Percentiles rank a stretch among this genome's conserved stretches.
Evolutionary conservation across 35 echinoderm and acorn worm genomes (phyloP).

Genomic region (Heliocidaris tuberculata): DNA sequence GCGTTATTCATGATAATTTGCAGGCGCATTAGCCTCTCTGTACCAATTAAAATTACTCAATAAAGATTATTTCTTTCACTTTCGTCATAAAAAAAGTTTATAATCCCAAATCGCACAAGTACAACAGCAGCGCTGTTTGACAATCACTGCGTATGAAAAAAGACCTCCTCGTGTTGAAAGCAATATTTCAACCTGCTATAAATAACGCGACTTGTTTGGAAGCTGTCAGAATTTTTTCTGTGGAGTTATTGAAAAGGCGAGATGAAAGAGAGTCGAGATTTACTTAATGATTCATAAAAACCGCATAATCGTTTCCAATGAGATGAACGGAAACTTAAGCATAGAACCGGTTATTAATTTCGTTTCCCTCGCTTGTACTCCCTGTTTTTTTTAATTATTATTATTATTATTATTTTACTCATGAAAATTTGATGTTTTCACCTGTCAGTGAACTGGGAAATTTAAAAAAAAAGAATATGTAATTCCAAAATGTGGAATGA

Average conservation of each 20-base stretch:
- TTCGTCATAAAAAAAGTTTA: neutral
- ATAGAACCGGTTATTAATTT: slow-evolving; percentile 1
- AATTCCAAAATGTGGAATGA: neutral
- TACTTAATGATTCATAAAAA: slow-evolving; percentile 45
- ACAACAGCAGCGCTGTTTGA: neutral
- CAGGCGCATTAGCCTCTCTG: neutral
- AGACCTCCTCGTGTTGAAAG: neutral
- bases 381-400: neutral
- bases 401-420: no score
- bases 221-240: neutral
- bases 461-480: neutral
- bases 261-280: neutral
- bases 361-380: neutral
- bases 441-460: slow-evolving; percentile 25
- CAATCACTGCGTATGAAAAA: neutral
- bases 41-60: neutral
- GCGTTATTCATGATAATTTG: neutral
- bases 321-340: neutral
- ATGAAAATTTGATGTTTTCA: neutral
- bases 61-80: slow-evolving; percentile 5
- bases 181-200: neutral
- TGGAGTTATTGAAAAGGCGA: slow-evolving; percentile 17
- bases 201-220: slow-evolving; percentile 20
- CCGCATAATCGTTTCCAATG: neutral
- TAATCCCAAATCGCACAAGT: neutral